Base-by-base conservation (phyloP, 2,113 vertebrate species). In the Sturnira hondurensis region DNA sequence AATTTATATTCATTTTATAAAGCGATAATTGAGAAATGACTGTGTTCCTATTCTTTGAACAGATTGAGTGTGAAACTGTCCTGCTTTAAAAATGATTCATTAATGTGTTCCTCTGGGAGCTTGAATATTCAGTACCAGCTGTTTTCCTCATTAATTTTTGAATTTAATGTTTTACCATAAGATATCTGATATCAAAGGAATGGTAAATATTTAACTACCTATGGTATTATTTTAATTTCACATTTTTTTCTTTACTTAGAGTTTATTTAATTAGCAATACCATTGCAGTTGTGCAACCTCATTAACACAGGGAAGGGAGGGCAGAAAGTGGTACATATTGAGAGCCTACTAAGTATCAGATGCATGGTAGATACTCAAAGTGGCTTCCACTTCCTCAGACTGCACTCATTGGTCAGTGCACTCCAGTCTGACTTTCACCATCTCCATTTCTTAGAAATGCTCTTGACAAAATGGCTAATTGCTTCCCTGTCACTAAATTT, bases 91-190 rank as follows among this genome's bases (percentile, higher is more conserved):
- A 97, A 95, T 93, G 92, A 97, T 92, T 96, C 94, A 97, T 97
- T 97, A 97, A 85, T 10, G 33, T 85, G 20, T 67, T 96, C 94
- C 94, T 84, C 90, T 56, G 71, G 92, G 95, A 96, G 26, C 71
- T 33, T 97, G 95, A 97, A 97, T 97, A 96, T 97, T 97, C 96
- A 97, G 71, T 38, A 93, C 94, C 97, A 97, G 92, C 96, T 97
- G 97, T 95, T 96, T 96, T 76, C 71, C 70, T 95, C 82, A 92
- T 86, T 95, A 92, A 97, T 95, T 93, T 95, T 81, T 93, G 31
- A 95, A 95, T 95, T 90, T 95, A 87, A 85, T 96, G 80, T 95
- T 96, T 95, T 96, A 94, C 63, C 38, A n/a, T 82, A 92, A 91
- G 91, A 96, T 93, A 97, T 76, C 33, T 11, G 56, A 82, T 93